Base-by-base conservation (phyloP, 1,140 invertebrate genomes). In the Nasonia longicornis region DNA sequence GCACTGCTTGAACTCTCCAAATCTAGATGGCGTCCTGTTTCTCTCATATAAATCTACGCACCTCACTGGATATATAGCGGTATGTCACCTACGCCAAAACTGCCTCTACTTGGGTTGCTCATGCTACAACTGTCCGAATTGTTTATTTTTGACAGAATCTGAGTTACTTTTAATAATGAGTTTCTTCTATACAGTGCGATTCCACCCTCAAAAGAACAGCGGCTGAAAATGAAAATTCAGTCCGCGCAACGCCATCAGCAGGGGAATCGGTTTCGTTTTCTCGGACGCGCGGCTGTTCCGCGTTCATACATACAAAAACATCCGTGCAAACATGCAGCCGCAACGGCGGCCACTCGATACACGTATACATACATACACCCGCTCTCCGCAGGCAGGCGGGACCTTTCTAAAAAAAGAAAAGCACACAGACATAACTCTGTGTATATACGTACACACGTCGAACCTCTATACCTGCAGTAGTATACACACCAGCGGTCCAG, bases 331-430 rank as follows among this genome's bases (percentile, higher is more conserved):
- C 35, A 52, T 48, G 26, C 74, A 20, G 16, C 8, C n/a, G 7
- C 29, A 20, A 20, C 35, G 16, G 52, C 20, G 14, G 6, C 16
- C 52, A 6, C 52, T 58, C 7, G 3, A 42, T 16, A 67, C 8
- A 8, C 29, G 58, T 38, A 42, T n/a, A 71, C 69, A 71, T 20
- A 48, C 8, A 22, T 70, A n/a, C 20, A 70, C 35, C 1, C 29
- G 52, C 3, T 42, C 38, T 42, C 38, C 6, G 58, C 6, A 4
- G 64, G 66, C 69, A 29, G 52, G 58, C 29, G 29, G 63, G 63
- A 66, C 70, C 71, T 80, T 80, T 80, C 64, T 80, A 80, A 80
- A 80, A 75, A 58, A 63, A 69, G 29, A 67, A 71, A 71, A 79
- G 26, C 63, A 63, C 45, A 38, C 22, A 26, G 26, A 58, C 52